phyloP scores from a whole-genome alignment of 2,797 vertebrate genomes.

The Adelosebastes latens region DNA sequence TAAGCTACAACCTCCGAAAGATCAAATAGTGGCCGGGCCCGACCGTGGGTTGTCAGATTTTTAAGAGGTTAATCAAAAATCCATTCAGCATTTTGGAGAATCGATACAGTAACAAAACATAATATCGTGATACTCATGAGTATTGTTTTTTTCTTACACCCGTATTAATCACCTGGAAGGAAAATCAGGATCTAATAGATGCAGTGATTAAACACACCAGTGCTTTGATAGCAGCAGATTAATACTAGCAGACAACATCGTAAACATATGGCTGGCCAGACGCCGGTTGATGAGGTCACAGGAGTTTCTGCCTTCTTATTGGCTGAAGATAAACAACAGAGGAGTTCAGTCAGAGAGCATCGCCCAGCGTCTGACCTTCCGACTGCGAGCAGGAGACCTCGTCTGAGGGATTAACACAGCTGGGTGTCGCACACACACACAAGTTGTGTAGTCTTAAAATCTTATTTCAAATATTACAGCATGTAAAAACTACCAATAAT shows the following conservation, averaged over 20 bases:
- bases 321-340: neutral
- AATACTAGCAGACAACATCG: neutral
- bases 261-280: neutral
- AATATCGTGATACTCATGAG: too few relatives aligned
- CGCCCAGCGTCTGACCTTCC: neutral
- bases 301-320: neutral
- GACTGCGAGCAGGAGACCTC: neutral
- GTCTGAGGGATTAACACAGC: neutral
- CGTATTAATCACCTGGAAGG: too few relatives aligned
- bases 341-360: neutral
- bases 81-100: too few relatives aligned
- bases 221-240: neutral
- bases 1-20: too few relatives aligned
- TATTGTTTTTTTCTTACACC: too few relatives aligned
- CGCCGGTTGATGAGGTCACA: constrained; percentile 7
- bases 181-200: too few relatives aligned
- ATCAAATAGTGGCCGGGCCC: too few relatives aligned
- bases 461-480: neutral
- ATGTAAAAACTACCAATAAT: neutral
- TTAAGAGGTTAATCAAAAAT: too few relatives aligned
- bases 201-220: neutral
- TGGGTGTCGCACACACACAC: neutral
- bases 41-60: too few relatives aligned
- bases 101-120: too few relatives aligned
- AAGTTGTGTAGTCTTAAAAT: neutral